phyloP scores from a whole-genome alignment of 2,797 vertebrate genomes.

The Catamblyrhynchus diadema region DNA sequence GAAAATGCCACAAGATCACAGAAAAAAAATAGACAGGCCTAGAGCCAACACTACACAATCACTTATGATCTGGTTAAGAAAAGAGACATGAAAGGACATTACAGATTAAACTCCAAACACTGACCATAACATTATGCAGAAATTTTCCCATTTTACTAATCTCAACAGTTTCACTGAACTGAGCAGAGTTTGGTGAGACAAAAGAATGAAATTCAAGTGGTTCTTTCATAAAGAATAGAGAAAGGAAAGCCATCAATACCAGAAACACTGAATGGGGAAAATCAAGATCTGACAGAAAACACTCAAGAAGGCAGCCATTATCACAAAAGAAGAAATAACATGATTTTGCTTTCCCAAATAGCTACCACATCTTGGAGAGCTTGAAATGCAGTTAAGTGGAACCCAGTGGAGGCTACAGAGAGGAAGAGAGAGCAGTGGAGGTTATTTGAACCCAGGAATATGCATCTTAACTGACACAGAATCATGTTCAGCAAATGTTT shows the following conservation, averaged over 20 bases:
- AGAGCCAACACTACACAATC: not conserved
- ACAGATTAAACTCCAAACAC: not conserved
- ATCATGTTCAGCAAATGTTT: conserved; percentile 12
- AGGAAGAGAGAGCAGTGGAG: not conserved
- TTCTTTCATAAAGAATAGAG: not conserved
- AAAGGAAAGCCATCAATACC: not conserved
- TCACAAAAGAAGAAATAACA: not conserved
- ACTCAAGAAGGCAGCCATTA: not conserved
- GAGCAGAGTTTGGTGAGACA: not conserved
- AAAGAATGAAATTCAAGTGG: not conserved
- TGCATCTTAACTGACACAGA: not conserved
- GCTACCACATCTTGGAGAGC: not conserved
- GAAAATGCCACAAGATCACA: accelerated
- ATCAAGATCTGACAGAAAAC: not conserved
- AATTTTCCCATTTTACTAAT: not conserved
- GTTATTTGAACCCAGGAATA: conserved; percentile 35
- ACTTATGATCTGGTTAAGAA: not conserved
- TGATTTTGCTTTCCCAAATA: not conserved
- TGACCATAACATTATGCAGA: not conserved
- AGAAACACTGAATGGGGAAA: not conserved
- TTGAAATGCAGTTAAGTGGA: conserved; percentile 21
- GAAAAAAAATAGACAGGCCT: not conserved
- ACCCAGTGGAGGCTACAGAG: not conserved
- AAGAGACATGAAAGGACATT: not conserved
- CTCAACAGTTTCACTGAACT: not conserved